Base-by-base conservation (phyloP, 2,888 invertebrate species). In the Dicyrtomina minuta region DNA sequence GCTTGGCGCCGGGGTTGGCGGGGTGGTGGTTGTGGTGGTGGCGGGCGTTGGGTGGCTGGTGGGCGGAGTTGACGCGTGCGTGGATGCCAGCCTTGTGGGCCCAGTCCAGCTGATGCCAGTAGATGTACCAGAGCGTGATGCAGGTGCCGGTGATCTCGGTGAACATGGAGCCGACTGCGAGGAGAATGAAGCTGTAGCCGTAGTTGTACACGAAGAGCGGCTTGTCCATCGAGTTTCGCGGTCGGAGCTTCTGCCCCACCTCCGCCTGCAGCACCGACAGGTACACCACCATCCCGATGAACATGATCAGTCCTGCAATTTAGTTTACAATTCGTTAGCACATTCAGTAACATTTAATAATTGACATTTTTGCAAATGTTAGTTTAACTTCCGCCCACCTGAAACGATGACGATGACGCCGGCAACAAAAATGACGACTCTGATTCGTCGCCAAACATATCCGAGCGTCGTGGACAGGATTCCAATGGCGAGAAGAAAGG, bases 251-350 rank as follows among this genome's bases (percentile, higher is more conserved):
- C 80, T 90, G 89, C 55, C 93, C 93, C 56, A 94, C 87, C 86
- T 94, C 93, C 12, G 93, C 90, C 83, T 94, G 94, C 82, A 94
- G 90, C 80, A 92, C 89, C 68, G 93, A 93, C 84, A 94, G 93
- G 86, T 93, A 94, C 86, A 93, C 92, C 80, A 94, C 92, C 82
- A 94, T 87, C 60, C 93, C 94, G 78, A 92, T 90, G 79, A 94
- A 87, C 91, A 94, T 92, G 76, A 93, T 86, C 74, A 94, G 85
- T 81, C 93, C 94, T 93, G 84, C 64, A 86, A 85, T 62, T n/a
- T n/a, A n/a, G n/a, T n/a, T n/a, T n/a, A n/a, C n/a, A n/a, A n/a
- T n/a, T n/a, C n/a, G n/a, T n/a, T n/a, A n/a, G n/a, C n/a, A n/a
- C 22, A 67, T 66, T 33, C 33, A 33, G 33, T 8, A 3, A 33